Evolutionary conservation across 2,113 vertebrate species (phyloP), one percentile per base, ranked within the genome.

Genomic region (Recurvirostra avosetta): DNA sequence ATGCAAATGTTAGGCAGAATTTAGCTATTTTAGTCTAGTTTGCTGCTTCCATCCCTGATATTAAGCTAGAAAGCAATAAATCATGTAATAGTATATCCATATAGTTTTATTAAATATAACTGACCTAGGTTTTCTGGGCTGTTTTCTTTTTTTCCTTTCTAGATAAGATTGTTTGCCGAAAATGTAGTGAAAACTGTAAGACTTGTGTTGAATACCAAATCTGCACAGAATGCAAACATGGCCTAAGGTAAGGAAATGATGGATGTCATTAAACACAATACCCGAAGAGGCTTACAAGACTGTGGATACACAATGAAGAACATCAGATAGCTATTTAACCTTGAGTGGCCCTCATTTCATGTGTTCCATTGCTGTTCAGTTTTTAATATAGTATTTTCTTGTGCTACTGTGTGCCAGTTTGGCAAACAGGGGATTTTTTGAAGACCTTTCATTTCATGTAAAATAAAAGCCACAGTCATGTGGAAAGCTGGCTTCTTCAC

Each of bases 181-280:
- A 98, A 97, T 99, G 99, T 97, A 98, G 97, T 55, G 99, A 99
- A 94, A 99, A 99, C 97, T 99, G 99, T 94, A 99, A 98, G 97
- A 98, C 98, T 2, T 99, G 99, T 97, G 98, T 97, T 66, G 97
- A 98, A 94, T 98, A 98, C 63, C 99, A 98, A 80, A 98, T 98
- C 95, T 99, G 99, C 97, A 99, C 98, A 45, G 99, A 99, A 97
- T 99, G 99, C 98, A 99, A 98, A 97, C 98, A 98, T 45, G 99
- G 99, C 50, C 98, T 98, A 97, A 99, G 99, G 99, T 99, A 98
- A 99, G 97, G 71, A 94, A 94, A 82, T 63, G 5, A 94, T 84
- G 16, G 27, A 58, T 75, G 55, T 83, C 15, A 4, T 43, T 94
- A 79, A 94, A 59, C 27, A 29, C 32, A 32, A 32, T 22, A 53